Conservation (phyloP, 2,797 vertebrate species). For the Falco rusticolus region DNA sequence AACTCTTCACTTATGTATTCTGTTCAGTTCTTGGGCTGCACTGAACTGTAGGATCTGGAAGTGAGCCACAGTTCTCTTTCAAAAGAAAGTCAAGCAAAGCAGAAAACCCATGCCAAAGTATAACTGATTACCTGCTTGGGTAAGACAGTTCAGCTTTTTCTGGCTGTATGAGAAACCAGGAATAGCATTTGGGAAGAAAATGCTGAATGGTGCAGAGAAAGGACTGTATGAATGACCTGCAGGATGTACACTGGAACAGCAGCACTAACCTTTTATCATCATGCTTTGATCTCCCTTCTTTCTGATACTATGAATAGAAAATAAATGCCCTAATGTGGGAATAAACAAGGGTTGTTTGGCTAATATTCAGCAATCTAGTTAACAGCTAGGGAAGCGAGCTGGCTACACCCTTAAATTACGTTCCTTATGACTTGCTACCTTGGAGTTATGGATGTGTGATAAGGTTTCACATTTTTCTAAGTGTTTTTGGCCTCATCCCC, state of each 20-base stretch:
- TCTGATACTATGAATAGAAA: background rate
- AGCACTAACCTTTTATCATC: background rate
- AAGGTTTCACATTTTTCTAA: slow-evolving; percentile 56
- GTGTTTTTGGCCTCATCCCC: slow-evolving; percentile 51
- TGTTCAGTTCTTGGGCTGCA: background rate
- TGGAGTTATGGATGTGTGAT: slow-evolving; percentile 34
- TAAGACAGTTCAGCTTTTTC: background rate
- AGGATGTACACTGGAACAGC: background rate
- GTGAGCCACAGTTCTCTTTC: background rate
- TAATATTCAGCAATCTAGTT: slow-evolving; percentile 26
- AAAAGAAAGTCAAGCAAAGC: background rate
- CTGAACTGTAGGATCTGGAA: background rate
- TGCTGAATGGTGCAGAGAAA: background rate
- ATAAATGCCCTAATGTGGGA: slow-evolving; percentile 8
- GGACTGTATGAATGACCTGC: background rate
- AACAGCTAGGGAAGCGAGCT: slow-evolving; percentile 2
- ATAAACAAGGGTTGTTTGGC: slow-evolving; percentile 31
- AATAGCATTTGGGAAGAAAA: background rate
- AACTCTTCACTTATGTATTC: background rate
- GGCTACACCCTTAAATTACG: background rate
- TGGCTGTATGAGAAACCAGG: background rate
- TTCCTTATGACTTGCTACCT: slow-evolving; percentile 22
- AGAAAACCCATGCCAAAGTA: background rate
- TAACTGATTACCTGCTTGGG: background rate
- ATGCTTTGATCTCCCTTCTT: background rate